A percentile compares a stretch with the other conserved stretches of the same genome.
phyloP scores from a whole-genome alignment of 2,113 vertebrate genomes.

The Neogobius melanostomus region DNA sequence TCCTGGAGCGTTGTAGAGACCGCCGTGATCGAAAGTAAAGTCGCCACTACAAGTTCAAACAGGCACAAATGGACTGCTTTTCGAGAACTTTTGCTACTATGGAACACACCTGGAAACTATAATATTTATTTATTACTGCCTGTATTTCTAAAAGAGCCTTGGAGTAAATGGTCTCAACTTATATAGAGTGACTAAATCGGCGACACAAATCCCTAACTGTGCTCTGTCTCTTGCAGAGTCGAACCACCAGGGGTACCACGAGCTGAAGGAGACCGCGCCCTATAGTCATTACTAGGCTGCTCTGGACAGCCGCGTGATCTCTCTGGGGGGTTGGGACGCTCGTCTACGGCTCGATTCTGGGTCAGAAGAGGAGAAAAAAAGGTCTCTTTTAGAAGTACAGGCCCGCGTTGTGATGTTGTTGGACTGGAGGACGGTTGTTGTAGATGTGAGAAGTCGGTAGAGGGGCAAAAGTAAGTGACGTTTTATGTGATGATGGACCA shows the following conservation, averaged over 20 bases:
- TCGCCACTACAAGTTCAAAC: no score
- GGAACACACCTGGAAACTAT: background rate
- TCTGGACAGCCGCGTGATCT: slow-evolving; percentile 67
- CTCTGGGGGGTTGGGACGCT: slow-evolving; percentile 12
- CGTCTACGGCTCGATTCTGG: slow-evolving; percentile 14
- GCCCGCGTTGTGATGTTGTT: slow-evolving; percentile 30
- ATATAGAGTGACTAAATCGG: slow-evolving; percentile 15
- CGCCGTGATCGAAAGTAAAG: no score
- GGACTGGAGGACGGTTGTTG: background rate
- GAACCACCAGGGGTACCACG: slow-evolving; percentile 83
- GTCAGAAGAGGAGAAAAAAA: slow-evolving; percentile 28
- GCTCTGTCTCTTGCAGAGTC: slow-evolving; percentile 82
- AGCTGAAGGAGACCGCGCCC: slow-evolving; percentile 82
- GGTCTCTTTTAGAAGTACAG: slow-evolving; percentile 60
- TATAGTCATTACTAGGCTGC: slow-evolving; percentile 77
- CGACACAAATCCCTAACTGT: slow-evolving; percentile 70
- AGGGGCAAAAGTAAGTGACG: slow-evolving; percentile 4
- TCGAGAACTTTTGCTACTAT: no score
- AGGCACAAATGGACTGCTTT: no score
- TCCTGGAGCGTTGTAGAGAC: no score
- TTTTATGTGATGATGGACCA: background rate
- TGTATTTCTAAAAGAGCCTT: slow-evolving; percentile 61
- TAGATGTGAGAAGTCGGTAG: background rate
- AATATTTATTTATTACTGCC: background rate
- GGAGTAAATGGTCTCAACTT: no score